phyloP scores from a whole-genome alignment of 64 coral and sea anemone species.

The Dendrophyllia cribrosa region DNA sequence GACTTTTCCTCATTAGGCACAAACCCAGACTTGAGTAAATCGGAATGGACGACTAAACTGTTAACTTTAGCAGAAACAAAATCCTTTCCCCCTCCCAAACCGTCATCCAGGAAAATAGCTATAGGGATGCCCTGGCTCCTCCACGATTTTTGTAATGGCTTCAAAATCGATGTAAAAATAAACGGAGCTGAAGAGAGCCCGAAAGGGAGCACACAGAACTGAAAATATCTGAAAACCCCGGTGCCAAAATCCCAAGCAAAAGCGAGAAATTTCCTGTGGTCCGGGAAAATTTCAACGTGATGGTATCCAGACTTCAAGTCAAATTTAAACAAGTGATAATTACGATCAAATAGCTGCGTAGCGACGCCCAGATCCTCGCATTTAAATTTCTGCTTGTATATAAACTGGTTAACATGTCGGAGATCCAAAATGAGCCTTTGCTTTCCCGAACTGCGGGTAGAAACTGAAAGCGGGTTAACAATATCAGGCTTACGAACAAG shows the following conservation, averaged over 20 bases:
- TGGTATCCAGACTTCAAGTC: slow-evolving; percentile 26
- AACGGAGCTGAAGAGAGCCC: neutral
- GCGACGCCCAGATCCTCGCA: slow-evolving; percentile 4
- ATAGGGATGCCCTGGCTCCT: neutral
- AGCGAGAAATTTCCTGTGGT: slow-evolving; percentile 18
- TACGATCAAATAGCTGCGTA: neutral
- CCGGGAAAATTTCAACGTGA: neutral
- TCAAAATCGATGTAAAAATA: slow-evolving; percentile 17
- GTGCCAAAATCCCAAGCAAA: slow-evolving; percentile 58
- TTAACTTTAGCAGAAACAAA: too few species aligned
- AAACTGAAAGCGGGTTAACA: slow-evolving; percentile 34
- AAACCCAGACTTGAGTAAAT: too few species aligned
- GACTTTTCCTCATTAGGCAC: neutral
- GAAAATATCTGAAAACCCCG: neutral
- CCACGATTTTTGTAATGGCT: too few species aligned
- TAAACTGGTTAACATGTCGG: slow-evolving; percentile 22
- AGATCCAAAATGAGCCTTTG: slow-evolving; percentile 26
- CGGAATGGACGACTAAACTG: too few species aligned
- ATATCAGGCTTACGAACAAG: slow-evolving; percentile 21
- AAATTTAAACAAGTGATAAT: neutral
- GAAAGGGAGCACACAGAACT: too few species aligned
- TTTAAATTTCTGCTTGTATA: slow-evolving; percentile 37
- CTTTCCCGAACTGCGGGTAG: neutral
- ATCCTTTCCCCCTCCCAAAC: too few species aligned
- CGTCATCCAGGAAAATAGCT: slow-evolving; percentile 24